phyloP scores from a whole-genome alignment of 2,113 vertebrate genomes.

The Cyrtonyx montezumae region DNA sequence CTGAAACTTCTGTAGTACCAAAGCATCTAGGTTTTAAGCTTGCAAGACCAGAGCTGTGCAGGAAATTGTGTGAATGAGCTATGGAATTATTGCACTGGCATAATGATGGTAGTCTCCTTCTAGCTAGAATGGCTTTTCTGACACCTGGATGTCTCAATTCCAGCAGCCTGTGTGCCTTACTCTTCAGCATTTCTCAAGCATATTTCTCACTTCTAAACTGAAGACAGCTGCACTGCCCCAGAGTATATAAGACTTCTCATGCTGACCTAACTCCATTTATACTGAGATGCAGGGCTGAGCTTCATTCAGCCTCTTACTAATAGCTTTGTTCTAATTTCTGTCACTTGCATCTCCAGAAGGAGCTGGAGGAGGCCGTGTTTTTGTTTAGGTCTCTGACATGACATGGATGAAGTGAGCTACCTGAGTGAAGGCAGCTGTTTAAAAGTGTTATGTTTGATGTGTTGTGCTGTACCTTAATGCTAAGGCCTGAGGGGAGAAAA shows the following conservation, averaged over 20 bases:
- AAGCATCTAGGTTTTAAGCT: background rate
- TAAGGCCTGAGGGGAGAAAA: background rate
- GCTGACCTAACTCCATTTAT: background rate
- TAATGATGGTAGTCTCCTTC: background rate
- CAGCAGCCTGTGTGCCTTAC: background rate
- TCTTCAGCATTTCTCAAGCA: background rate
- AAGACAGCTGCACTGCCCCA: too few species aligned
- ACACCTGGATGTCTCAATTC: background rate
- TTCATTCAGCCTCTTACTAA: background rate
- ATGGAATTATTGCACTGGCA: background rate
- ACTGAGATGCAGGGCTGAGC: background rate
- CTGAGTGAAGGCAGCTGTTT: background rate
- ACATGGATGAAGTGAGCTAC: background rate
- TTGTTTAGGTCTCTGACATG: background rate
- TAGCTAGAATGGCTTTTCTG: background rate
- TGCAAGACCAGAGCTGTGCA: background rate
- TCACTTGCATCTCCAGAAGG: accelerated
- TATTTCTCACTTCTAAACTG: too few species aligned
- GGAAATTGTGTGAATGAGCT: background rate
- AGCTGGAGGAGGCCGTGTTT: background rate
- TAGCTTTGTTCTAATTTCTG: background rate
- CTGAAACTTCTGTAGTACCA: background rate
- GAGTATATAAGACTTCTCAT: background rate
- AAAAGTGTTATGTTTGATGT: background rate
- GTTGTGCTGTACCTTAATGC: background rate